phyloP scores from a whole-genome alignment of 2,888 invertebrate genomes.

The Orthosia gracilis region DNA sequence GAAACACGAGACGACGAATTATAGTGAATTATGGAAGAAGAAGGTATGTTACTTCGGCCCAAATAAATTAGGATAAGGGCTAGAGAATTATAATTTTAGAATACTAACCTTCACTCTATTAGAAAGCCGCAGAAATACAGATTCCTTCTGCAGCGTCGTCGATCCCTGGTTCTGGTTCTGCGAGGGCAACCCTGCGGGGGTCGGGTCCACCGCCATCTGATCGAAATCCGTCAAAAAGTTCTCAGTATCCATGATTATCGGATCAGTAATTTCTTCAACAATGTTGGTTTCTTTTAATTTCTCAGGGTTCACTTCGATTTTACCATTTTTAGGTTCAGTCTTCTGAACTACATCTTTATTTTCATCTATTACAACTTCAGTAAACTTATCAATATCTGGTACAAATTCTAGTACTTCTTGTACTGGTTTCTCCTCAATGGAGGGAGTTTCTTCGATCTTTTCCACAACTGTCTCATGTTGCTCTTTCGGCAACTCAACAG shows the following conservation, averaged over 20 bases:
- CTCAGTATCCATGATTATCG: conserved; percentile 86
- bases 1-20: no score
- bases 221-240: conserved; percentile 90
- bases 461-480: conserved; percentile 75
- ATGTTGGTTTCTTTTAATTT: conserved; percentile 79
- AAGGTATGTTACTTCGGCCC: no score
- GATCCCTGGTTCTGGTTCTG: conserved; percentile 82
- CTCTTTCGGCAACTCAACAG: conserved; percentile 79
- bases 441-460: conserved; percentile 75
- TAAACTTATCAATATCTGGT: conserved; percentile 73
- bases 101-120: conserved; percentile 97
- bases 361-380: conserved; percentile 75
- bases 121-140: conserved; percentile 98
- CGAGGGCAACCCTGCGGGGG: conserved; percentile 80
- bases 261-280: conserved; percentile 81
- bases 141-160: conserved; percentile 94
- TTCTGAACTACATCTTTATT: conserved; percentile 76
- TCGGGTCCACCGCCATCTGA: conserved; percentile 87
- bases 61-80: no score
- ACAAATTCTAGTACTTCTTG: conserved; percentile 73
- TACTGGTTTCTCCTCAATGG: conserved; percentile 74
- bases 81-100: no score
- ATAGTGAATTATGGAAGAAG: no score
- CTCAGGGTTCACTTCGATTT: conserved; percentile 75
- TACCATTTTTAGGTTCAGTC: conserved; percentile 78